Conservation (phyloP, 2,797 vertebrate genomes). For the Typhlichthys subterraneus region DNA sequence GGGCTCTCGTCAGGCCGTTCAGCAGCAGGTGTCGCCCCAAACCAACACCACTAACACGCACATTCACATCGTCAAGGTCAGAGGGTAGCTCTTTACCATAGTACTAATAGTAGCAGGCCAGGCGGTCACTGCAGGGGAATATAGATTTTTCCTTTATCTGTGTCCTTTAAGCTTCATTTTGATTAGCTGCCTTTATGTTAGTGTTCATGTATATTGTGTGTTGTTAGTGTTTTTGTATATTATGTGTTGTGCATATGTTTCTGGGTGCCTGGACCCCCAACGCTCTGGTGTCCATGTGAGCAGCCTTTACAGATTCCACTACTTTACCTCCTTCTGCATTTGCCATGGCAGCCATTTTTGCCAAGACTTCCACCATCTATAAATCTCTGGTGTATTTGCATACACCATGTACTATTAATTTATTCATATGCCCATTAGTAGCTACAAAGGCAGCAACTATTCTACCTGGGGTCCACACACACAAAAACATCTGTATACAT, state of each 20-base stretch:
- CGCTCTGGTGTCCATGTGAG: slow-evolving; percentile 81
- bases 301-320: slow-evolving; percentile 73
- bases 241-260: slow-evolving; percentile 81
- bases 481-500: no score
- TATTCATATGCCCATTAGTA: no score
- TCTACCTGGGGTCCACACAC: no score
- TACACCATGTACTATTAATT: no score
- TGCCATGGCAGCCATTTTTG: slow-evolving; percentile 79
- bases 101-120: neutral
- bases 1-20: slow-evolving; percentile 76
- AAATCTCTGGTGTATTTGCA: slow-evolving; percentile 84
- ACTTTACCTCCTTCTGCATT: slow-evolving; percentile 77
- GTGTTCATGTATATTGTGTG: slow-evolving; percentile 8
- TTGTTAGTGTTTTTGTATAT: slow-evolving; percentile 25
- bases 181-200: neutral
- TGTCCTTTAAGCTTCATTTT: slow-evolving; percentile 3
- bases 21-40: slow-evolving; percentile 77
- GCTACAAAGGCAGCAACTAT: no score
- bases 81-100: slow-evolving; percentile 17
- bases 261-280: slow-evolving; percentile 86
- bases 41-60: slow-evolving; percentile 71
- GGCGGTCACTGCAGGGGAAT: neutral
- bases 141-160: slow-evolving; percentile 12
- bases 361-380: slow-evolving; percentile 88
- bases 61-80: slow-evolving; percentile 84